A percentile compares a stretch with the other conserved stretches of the same genome.
Evolutionary conservation across 2,888 invertebrate genomes (phyloP).

Genomic region (Automeris io): DNA sequence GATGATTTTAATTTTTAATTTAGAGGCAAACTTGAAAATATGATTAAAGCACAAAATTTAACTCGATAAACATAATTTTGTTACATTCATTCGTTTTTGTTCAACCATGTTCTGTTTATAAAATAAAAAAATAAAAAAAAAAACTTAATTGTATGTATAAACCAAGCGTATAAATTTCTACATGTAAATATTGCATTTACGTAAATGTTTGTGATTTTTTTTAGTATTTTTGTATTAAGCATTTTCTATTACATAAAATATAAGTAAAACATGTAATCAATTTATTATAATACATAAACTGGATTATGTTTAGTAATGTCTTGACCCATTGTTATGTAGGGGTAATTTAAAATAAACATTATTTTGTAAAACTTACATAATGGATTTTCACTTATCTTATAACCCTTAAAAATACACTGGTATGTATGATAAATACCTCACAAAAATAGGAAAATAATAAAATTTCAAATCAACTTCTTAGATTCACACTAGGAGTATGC

Average conservation of each 20-base stretch:
- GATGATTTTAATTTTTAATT: conserved; percentile 17
- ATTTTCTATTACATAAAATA: conserved; percentile 37
- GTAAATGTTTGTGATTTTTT: conserved; percentile 61
- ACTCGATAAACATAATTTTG: conserved; percentile 34
- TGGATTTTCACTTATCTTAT: conserved; percentile 16
- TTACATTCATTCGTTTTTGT: conserved; percentile 35
- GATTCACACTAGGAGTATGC: too few relatives aligned
- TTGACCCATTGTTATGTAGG: conserved; percentile 37
- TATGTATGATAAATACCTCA: too few relatives aligned
- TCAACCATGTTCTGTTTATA: conserved; percentile 44
- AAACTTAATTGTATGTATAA: conserved; percentile 13
- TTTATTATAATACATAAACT: conserved; percentile 39
- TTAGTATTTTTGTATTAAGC: conserved; percentile 33
- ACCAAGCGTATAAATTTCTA: conserved; percentile 28
- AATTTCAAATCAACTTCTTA: too few relatives aligned
- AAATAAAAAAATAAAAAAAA: conserved; percentile 33
- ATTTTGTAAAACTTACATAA: conserved; percentile 42
- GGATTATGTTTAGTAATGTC: conserved; percentile 58
- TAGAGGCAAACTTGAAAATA: too few relatives aligned
- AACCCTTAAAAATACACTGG: too few relatives aligned
- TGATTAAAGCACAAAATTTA: neutral
- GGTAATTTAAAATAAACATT: conserved; percentile 62
- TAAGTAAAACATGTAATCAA: conserved; percentile 61
- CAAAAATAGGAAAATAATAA: too few relatives aligned
- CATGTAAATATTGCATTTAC: conserved; percentile 73